phyloP scores from a whole-genome alignment of 2,113 vertebrate genomes.

The Pipra filicauda region DNA sequence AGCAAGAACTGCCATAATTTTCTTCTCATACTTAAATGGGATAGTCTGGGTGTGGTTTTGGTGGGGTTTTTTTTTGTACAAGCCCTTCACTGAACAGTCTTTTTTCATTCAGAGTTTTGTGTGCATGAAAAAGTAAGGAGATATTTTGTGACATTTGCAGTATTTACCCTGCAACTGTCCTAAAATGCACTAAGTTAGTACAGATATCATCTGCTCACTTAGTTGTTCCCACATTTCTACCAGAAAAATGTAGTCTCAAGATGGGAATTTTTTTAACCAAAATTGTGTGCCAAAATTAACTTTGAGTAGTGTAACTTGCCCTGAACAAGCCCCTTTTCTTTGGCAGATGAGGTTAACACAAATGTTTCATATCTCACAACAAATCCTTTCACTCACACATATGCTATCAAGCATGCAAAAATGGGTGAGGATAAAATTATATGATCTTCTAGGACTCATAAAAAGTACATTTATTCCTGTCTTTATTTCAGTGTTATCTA shows the following conservation, averaged over 20 bases:
- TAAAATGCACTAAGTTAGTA: background rate
- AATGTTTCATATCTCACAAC: background rate
- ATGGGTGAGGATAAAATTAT: background rate
- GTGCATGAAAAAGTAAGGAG: background rate
- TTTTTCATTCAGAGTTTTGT: background rate
- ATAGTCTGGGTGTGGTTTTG: background rate
- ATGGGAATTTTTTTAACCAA: background rate
- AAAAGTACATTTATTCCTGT: constrained; percentile 6
- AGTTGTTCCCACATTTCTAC: background rate
- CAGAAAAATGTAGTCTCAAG: background rate
- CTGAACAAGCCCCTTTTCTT: background rate
- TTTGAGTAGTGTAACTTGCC: background rate
- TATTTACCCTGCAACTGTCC: background rate
- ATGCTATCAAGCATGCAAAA: constrained; percentile 21
- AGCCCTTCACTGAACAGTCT: background rate
- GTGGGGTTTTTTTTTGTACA: background rate
- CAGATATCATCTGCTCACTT: background rate
- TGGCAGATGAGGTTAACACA: background rate
- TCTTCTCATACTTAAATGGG: background rate
- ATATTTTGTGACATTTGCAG: background rate
- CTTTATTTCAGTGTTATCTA: background rate
- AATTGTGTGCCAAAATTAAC: background rate
- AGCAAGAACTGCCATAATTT: background rate
- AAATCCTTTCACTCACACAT: constrained; percentile 12
- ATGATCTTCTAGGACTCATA: constrained; percentile 26